These are phyloP conservation scores for Hipparchia semele DNA, from an alignment of 2,888 invertebrate species.

Conservation along the genomic window DNA sequence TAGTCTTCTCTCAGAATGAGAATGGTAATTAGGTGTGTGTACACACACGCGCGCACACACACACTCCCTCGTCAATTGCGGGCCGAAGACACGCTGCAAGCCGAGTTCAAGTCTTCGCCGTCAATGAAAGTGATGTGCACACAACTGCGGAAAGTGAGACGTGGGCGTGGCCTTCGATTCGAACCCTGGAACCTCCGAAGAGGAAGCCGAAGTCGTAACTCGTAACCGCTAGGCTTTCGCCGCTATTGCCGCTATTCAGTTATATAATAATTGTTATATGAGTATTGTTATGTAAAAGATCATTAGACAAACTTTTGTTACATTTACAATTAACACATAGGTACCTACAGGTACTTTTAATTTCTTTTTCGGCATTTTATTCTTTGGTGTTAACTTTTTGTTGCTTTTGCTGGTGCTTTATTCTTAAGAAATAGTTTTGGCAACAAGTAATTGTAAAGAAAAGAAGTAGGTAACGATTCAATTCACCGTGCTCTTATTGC, in stretches of 20 bases:
- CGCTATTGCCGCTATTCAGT: not conserved
- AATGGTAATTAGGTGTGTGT: too few relatives aligned
- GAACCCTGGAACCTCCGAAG: too few relatives aligned
- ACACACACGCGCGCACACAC: too few relatives aligned
- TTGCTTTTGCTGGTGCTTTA: not conserved
- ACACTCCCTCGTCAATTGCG: too few relatives aligned
- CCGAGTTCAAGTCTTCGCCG: too few relatives aligned
- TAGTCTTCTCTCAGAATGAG: too few relatives aligned
- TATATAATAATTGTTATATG: not conserved
- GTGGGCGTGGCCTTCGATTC: too few relatives aligned
- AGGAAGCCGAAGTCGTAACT: too few relatives aligned
- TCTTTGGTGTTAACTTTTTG: not conserved
- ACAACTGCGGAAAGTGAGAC: too few relatives aligned
- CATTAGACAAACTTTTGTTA: not conserved
- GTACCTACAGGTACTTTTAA: not conserved
- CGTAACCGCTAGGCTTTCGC: too few relatives aligned
- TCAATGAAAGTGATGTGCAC: too few relatives aligned
- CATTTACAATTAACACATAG: not conserved
- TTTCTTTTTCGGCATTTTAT: not conserved
- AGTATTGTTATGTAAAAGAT: not conserved
- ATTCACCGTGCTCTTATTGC: constrained; percentile 6
- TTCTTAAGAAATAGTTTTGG: constrained; percentile 1
- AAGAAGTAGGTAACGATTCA: not conserved
- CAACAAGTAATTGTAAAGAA: constrained; percentile 10
- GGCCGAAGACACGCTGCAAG: too few relatives aligned